Evolutionary conservation across 2,797 vertebrate genomes (phyloP).

Genomic region (Danio kyathit): DNA sequence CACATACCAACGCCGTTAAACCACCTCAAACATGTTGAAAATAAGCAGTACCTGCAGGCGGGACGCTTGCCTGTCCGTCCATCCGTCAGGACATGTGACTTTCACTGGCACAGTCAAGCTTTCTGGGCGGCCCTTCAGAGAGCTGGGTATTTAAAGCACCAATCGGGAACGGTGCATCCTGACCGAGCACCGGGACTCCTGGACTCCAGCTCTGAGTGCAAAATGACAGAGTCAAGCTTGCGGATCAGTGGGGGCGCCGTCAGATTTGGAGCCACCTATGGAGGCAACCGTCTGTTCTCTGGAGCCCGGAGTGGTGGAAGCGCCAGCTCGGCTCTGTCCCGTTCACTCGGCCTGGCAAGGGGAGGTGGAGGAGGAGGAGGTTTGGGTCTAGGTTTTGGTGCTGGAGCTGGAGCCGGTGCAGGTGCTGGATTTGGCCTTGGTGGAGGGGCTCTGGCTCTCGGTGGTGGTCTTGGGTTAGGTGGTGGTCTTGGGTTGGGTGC

Average conservation of each 20-base stretch:
- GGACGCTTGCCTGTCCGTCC: conserved; percentile 60
- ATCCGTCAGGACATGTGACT: conserved; percentile 38
- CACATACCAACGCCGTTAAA: conserved; percentile 30
- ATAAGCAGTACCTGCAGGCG: conserved; percentile 59
- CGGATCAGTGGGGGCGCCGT: conserved; percentile 69
- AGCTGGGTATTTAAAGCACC: conserved; percentile 65
- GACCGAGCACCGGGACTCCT: conserved; percentile 57
- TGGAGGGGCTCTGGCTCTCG: conserved; percentile 11
- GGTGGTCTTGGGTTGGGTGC: conserved; percentile 47
- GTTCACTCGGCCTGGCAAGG: conserved; percentile 53
- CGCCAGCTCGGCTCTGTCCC: conserved; percentile 43
- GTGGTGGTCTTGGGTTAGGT: conserved; percentile 47
- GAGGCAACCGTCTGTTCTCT: conserved; percentile 68
- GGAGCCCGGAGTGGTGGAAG: conserved; percentile 44
- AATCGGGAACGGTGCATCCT: conserved; percentile 35
- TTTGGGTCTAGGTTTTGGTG: conserved; percentile 46
- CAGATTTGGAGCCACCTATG: conserved; percentile 71
- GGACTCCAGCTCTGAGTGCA: conserved; percentile 58
- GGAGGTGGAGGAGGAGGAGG: conserved; percentile 54
- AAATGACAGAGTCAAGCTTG: conserved; percentile 65
- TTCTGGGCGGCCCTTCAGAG: conserved; percentile 40
- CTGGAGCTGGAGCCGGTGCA: conserved; percentile 39
- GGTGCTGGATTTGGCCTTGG: conserved; percentile 54
- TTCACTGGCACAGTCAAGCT: conserved; percentile 49
- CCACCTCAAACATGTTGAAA: conserved; percentile 53